A percentile compares a stretch with the other conserved stretches of the same genome.
Evolutionary conservation across 2,113 vertebrate genomes (phyloP).

Genomic region (Myotis davidii): DNA sequence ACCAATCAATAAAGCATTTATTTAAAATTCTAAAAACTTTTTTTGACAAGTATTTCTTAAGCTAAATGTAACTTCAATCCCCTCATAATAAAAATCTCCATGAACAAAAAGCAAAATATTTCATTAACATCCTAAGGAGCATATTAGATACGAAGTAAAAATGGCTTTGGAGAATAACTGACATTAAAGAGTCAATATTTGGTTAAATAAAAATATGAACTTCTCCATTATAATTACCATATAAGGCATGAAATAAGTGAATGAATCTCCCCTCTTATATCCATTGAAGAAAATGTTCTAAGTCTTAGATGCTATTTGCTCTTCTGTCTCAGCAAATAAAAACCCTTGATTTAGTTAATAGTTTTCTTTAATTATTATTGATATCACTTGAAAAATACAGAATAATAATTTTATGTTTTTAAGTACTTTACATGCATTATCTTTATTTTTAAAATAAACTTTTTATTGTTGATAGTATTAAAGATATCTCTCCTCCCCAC

Average conservation of each 20-base stretch:
- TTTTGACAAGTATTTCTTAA: constrained; percentile 13
- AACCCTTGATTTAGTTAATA: neutral
- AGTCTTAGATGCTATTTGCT: neutral
- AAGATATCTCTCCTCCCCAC: too few relatives aligned
- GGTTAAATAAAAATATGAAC: constrained; percentile 32
- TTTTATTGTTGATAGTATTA: too few relatives aligned
- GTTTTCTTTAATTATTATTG: neutral
- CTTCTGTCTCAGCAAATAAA: neutral
- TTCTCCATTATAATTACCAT: constrained; percentile 34
- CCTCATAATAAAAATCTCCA: neutral
- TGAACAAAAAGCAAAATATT: constrained; percentile 31
- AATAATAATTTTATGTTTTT: neutral
- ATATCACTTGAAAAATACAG: constrained; percentile 7
- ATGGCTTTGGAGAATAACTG: neutral
- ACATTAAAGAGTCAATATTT: constrained; percentile 45
- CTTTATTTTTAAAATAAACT: too few relatives aligned
- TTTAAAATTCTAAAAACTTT: constrained; percentile 35
- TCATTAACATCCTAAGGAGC: neutral
- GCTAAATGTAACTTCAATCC: neutral
- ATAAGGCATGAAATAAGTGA: neutral
- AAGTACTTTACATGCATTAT: too few relatives aligned
- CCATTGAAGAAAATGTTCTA: neutral
- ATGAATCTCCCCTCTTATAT: neutral
- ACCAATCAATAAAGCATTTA: neutral
- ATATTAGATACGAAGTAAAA: constrained; percentile 35